phyloP scores from a whole-genome alignment of 1,140 invertebrate species.

The Ericerus pela region DNA sequence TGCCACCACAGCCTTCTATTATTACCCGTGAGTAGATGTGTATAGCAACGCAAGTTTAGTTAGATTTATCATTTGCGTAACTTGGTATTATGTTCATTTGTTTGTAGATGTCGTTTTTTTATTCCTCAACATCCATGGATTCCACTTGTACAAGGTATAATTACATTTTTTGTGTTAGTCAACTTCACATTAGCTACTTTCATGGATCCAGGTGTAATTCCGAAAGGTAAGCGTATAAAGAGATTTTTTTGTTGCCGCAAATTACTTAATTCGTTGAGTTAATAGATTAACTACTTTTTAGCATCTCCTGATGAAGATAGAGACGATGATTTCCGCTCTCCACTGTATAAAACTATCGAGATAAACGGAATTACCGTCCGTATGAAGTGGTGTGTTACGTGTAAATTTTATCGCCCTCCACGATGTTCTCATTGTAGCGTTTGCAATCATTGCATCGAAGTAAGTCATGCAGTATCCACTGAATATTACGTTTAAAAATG shows the following conservation, averaged over 20 bases:
- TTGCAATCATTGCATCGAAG: conserved; percentile 97
- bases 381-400: conserved; percentile 99
- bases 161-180: conserved; percentile 91
- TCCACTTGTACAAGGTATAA: conserved; percentile 78
- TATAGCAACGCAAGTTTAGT: neutral
- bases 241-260: neutral
- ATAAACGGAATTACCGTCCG: conserved; percentile 95
- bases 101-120: conserved; percentile 74
- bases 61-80: neutral
- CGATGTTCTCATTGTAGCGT: conserved; percentile 98
- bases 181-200: conserved; percentile 98
- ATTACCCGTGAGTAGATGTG: conserved; percentile 73
- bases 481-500: neutral
- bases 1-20: conserved; percentile 86
- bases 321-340: conserved; percentile 93
- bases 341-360: conserved; percentile 94
- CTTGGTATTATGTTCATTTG: conserved; percentile 20
- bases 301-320: conserved; percentile 90
- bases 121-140: conserved; percentile 66
- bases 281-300: conserved; percentile 30
- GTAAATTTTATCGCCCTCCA: conserved; percentile 97
- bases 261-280: neutral
- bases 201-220: conserved; percentile 98
- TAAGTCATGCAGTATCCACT: conserved; percentile 33
- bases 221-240: conserved; percentile 56